Evolutionary conservation across 2,113 vertebrate species (phyloP), one percentile per base, ranked within the genome.

Genomic region (Chrysemys picta): DNA sequence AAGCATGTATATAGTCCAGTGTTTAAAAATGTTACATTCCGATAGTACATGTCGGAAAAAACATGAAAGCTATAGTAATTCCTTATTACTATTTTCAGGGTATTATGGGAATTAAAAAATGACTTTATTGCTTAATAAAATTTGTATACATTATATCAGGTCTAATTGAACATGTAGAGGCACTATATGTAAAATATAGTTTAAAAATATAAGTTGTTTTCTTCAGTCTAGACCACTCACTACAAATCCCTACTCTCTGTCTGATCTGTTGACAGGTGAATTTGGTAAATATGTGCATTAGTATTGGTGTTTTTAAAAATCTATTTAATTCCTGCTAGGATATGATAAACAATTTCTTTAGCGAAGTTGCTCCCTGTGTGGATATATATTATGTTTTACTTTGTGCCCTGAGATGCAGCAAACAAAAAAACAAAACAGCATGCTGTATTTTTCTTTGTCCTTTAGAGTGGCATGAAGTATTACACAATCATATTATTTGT

Each of bases 21-120:
- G 62, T 35, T 65, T 35, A 16, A 65, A 65, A 65, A 65, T 65
- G 31, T 65, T 54, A 54, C 3, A 21, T 54, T 62, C 27, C 6
- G 57, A n/a, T 65, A 65, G 19, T n/a, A 7, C 6, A 4, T n/a
- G 35, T 69, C n/a, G 65, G 65, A 10, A 38, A 69, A 69, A 16
- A n/a, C 35, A n/a, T 69, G 35, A 69, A 69, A 69, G 35, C 65
- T 69, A 17, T 69, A 69, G 65, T 69, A n/a, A n/a, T n/a, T 29
- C 95, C 94, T 96, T 96, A 96, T 92, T 93, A 62, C 90, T 96
- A 91, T 96, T 96, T 96, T 93, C 52, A 14, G 5, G 87, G 89
- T 92, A 10, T 91, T 94, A 89, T 0, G 0, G 21, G 42, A 94
- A 93, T 97, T 97, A 96, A 94, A 94, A 96, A 49, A 97, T 96